A percentile compares a stretch with the other conserved stretches of the same genome.
phyloP scores from a whole-genome alignment of 2,888 invertebrate species.

The Trichogramma dendrolimi region DNA sequence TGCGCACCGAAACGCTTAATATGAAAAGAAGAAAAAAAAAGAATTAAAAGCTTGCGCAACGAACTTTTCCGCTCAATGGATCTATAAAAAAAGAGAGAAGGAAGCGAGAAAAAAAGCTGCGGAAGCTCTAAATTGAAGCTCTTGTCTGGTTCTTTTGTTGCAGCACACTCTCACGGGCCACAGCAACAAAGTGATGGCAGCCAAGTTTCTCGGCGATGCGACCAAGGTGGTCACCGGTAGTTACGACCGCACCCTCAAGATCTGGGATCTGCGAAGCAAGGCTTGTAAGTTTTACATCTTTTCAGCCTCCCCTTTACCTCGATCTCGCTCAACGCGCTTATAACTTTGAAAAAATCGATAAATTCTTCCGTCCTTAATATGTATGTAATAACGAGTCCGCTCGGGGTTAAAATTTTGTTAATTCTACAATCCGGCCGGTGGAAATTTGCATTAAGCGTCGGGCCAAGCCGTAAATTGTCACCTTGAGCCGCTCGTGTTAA shows the following conservation, averaged over 20 bases:
- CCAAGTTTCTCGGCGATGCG: conserved; percentile 89
- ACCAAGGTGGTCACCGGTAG: conserved; percentile 95
- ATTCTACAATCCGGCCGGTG: too few species aligned
- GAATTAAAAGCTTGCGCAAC: not conserved
- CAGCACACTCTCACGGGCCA: conserved; percentile 93
- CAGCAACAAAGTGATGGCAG: conserved; percentile 95
- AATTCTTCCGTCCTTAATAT: not conserved
- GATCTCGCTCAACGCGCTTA: not conserved
- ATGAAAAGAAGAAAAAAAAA: too few species aligned
- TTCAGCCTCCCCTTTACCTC: not conserved
- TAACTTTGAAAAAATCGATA: not conserved
- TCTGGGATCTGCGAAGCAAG: conserved; percentile 94
- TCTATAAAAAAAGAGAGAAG: conserved; percentile 12
- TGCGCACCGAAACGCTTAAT: too few species aligned
- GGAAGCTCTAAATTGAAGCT: not conserved
- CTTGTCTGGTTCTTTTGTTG: conserved; percentile 47
- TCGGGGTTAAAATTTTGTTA: too few species aligned
- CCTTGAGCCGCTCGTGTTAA: conserved; percentile 1
- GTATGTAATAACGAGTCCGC: not conserved
- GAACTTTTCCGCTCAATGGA: conserved; percentile 5
- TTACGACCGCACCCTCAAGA: conserved; percentile 94
- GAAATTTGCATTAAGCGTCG: too few species aligned
- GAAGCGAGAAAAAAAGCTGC: too few species aligned
- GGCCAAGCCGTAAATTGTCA: conserved; percentile 3
- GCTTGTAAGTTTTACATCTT: conserved; percentile 65